Conservation (phyloP, 2,888 invertebrate genomes). For the Phragmatobia fuliginosa region DNA sequence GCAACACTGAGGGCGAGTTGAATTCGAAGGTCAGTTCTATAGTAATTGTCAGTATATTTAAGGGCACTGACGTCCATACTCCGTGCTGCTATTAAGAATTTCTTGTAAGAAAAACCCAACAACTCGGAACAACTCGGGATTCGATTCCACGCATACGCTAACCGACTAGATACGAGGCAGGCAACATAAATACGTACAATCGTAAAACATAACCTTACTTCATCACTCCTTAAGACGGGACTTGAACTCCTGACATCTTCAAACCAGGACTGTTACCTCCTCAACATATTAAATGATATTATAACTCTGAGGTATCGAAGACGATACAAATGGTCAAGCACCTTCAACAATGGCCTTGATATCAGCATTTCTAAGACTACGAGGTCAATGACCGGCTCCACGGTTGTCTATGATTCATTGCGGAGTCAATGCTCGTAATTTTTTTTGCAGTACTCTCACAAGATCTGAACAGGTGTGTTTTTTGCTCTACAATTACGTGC, state of each 20-base stretch:
- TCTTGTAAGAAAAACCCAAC: too few species aligned
- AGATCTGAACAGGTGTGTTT: neutral
- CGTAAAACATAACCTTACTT: too few species aligned
- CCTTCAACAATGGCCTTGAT: slow-evolving; percentile 1
- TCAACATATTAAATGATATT: too few species aligned
- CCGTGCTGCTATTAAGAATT: too few species aligned
- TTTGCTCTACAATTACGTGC: neutral
- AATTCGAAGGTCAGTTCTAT: too few species aligned
- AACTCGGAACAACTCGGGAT: too few species aligned
- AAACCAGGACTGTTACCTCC: neutral
- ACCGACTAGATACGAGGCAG: too few species aligned
- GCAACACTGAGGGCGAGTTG: too few species aligned
- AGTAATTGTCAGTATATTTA: too few species aligned
- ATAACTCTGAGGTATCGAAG: neutral
- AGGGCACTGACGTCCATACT: too few species aligned
- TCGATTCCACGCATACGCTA: too few species aligned
- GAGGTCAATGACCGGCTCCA: slow-evolving; percentile 2
- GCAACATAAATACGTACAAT: too few species aligned
- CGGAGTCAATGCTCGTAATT: neutral
- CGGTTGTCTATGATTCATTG: slow-evolving; percentile 12
- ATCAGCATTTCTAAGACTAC: neutral
- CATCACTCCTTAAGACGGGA: neutral
- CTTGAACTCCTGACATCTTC: neutral
- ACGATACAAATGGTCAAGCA: neutral
- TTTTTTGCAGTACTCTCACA: slow-evolving; percentile 1